A percentile compares a stretch with the other conserved stretches of the same genome.
These are phyloP conservation scores for Telmatochromis sp. DNA, from an alignment of 2,113 vertebrate genomes.

Conservation along the genomic window DNA sequence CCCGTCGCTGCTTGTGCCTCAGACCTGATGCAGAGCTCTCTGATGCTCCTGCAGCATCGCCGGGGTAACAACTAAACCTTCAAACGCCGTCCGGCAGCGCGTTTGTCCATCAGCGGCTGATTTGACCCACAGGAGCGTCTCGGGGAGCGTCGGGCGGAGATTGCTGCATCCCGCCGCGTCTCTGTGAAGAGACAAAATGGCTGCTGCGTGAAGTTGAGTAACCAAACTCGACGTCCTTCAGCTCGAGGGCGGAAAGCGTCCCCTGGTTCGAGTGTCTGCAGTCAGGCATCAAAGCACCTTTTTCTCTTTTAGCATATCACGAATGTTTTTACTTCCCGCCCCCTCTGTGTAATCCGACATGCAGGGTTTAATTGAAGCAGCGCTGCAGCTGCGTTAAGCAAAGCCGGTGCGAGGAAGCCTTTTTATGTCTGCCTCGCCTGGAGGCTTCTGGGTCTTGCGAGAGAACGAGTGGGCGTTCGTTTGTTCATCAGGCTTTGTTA, in stretches of 20 bases:
- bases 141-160: slow-evolving; percentile 30
- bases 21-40: background rate
- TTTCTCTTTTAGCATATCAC: slow-evolving; percentile 4
- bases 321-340: background rate
- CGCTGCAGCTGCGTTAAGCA: slow-evolving; percentile 36
- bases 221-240: background rate
- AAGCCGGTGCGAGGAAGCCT: slow-evolving; percentile 33
- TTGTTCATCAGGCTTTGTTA: slow-evolving; percentile 52
- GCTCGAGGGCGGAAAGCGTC: slow-evolving; percentile 3
- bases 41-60: background rate
- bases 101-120: slow-evolving; percentile 32
- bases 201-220: slow-evolving; percentile 19
- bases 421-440: slow-evolving; percentile 49
- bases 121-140: slow-evolving; percentile 45
- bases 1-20: background rate
- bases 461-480: slow-evolving; percentile 58
- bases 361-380: slow-evolving; percentile 43
- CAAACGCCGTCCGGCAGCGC: slow-evolving; percentile 14
- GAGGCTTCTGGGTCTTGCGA: slow-evolving; percentile 44
- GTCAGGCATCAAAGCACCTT: slow-evolving; percentile 36
- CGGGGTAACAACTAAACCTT: slow-evolving; percentile 6
- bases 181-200: slow-evolving; percentile 21
- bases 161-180: slow-evolving; percentile 7
- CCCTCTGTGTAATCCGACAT: slow-evolving; percentile 42
- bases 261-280: slow-evolving; percentile 15